phyloP scores from a whole-genome alignment of 2,888 invertebrate genomes.

The Zygaena filipendulae region DNA sequence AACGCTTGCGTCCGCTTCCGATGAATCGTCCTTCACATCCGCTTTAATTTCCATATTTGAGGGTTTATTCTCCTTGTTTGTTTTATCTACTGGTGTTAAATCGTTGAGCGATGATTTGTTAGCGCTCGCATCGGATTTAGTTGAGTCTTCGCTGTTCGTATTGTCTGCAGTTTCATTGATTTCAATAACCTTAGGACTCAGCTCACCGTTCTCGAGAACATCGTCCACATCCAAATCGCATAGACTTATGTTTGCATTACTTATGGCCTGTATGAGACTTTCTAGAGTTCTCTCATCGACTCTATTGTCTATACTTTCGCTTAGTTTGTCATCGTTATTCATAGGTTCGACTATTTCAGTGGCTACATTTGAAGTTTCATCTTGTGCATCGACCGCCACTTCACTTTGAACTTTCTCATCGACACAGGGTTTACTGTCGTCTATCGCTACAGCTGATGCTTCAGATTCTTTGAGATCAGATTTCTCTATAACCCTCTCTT shows the following conservation, averaged over 20 bases:
- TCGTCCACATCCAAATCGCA: constrained; percentile 35
- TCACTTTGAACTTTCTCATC: constrained; percentile 20
- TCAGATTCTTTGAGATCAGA: constrained; percentile 20
- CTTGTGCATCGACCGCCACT: constrained; percentile 1
- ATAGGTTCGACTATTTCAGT: background rate
- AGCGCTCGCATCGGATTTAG: too few species aligned
- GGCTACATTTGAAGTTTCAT: background rate
- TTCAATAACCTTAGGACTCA: background rate
- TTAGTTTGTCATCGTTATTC: constrained; percentile 2
- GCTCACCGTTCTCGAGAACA: constrained; percentile 19
- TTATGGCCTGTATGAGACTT: constrained; percentile 43
- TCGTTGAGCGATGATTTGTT: too few species aligned
- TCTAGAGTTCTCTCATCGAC: constrained; percentile 40
- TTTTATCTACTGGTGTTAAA: background rate
- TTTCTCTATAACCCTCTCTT: constrained; percentile 24
- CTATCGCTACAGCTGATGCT: constrained; percentile 1
- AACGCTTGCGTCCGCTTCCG: too few species aligned
- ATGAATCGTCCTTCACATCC: too few species aligned
- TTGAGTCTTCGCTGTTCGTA: background rate
- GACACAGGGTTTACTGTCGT: constrained; percentile 15
- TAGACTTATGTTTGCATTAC: constrained; percentile 38
- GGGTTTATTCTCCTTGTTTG: background rate
- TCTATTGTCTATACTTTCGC: constrained; percentile 22
- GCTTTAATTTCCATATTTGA: too few species aligned
- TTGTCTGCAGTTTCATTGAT: background rate